phyloP scores from a whole-genome alignment of 1,140 invertebrate species.

The Musca domestica region DNA sequence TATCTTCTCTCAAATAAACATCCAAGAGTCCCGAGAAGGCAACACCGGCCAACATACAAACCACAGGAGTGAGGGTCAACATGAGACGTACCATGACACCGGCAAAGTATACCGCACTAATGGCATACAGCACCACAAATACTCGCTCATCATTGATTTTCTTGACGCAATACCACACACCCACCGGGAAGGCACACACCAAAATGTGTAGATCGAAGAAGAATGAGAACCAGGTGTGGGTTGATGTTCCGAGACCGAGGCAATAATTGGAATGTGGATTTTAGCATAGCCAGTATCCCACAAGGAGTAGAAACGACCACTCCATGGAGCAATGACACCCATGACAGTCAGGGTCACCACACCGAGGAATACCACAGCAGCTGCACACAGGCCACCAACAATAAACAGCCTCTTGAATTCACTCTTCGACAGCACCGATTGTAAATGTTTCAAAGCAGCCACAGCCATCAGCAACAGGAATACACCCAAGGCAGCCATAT shows the following conservation, averaged over 20 bases:
- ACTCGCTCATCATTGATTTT: conserved; percentile 97
- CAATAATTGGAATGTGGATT: conserved; percentile 99
- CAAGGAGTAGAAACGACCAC: conserved; percentile 97
- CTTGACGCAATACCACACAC: conserved; percentile 98
- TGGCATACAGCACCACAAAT: conserved; percentile 95
- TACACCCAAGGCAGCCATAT: conserved; percentile 98
- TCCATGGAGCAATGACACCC: conserved; percentile 97
- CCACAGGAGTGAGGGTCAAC: conserved; percentile 96
- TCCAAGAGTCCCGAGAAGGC: conserved; percentile 92
- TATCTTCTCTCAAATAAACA: conserved; percentile 82
- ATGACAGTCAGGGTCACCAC: conserved; percentile 90
- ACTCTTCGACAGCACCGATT: conserved; percentile 67
- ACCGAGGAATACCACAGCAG: conserved; percentile 77
- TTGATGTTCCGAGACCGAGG: conserved; percentile 99
- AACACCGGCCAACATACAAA: conserved; percentile 93
- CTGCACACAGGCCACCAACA: conserved; percentile 71
- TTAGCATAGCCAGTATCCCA: conserved; percentile 99
- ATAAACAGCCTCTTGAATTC: conserved; percentile 92
- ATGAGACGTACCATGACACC: conserved; percentile 99
- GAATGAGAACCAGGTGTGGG: conserved; percentile 99
- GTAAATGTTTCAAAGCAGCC: conserved; percentile 68
- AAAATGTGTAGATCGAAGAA: conserved; percentile 99
- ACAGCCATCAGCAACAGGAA: conserved; percentile 92
- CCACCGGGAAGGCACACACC: conserved; percentile 94
- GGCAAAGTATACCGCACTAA: conserved; percentile 98